Percentiles rank a stretch among this genome's conserved stretches.
Evolutionary conservation across 2,113 vertebrate genomes (phyloP).

Genomic region (Zosterops hypoxanthus): DNA sequence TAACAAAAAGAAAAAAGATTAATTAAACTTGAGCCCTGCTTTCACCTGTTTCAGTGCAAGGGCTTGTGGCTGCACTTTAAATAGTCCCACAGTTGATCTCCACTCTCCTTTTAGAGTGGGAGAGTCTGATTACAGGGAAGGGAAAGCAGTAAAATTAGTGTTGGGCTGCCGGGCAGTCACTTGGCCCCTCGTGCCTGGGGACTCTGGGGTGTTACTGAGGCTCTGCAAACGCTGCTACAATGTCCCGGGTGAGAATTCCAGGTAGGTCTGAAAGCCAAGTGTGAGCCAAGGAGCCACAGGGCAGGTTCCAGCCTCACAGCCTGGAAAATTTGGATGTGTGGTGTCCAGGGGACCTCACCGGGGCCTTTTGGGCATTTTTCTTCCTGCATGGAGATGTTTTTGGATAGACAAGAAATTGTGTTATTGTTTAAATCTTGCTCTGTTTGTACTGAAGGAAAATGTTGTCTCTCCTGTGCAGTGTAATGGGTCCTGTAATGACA

Average conservation of each 20-base stretch:
- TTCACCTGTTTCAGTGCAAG: conserved; percentile 47
- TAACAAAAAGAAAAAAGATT: background rate
- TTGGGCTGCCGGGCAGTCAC: background rate
- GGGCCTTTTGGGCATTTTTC: background rate
- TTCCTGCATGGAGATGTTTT: background rate
- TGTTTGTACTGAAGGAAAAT: background rate
- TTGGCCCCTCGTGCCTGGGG: background rate
- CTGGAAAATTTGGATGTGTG: background rate
- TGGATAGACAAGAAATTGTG: background rate
- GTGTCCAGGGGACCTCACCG: background rate
- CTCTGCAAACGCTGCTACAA: conserved; percentile 54
- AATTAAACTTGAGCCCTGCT: background rate
- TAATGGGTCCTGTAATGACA: background rate
- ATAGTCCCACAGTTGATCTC: conserved; percentile 48
- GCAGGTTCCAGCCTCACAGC: background rate
- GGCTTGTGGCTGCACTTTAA: conserved; percentile 54
- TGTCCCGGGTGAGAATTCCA: conserved; percentile 79
- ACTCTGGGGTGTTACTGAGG: background rate
- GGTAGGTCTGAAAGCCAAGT: conserved; percentile 76
- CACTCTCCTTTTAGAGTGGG: conserved; percentile 57
- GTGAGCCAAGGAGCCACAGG: background rate
- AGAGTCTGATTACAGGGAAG: conserved; percentile 66
- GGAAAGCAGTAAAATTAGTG: conserved; percentile 25
- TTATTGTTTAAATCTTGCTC: background rate
- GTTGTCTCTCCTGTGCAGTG: background rate